Percentiles rank a stretch among this genome's conserved stretches.
Evolutionary conservation across 2,797 vertebrate species (phyloP).

Genomic region (Sphaeramia orbicularis): DNA sequence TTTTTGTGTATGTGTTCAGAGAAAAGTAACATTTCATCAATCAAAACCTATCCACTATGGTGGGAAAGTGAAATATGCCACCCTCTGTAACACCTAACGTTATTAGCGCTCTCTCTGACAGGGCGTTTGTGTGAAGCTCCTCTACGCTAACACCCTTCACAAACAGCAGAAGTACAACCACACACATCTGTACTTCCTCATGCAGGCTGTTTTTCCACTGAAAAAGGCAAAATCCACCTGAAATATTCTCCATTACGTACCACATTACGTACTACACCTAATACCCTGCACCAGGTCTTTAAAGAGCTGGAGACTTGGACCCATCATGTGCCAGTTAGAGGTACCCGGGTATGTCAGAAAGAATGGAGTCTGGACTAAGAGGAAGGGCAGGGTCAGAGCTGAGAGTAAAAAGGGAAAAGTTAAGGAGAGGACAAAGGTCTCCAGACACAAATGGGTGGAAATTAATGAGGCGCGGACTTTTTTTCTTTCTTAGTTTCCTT

Average conservation of each 20-base stretch:
- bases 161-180: constrained; percentile 19
- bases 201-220: constrained; percentile 5
- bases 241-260: background rate
- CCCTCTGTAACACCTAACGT: background rate
- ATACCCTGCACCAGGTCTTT: constrained; percentile 2
- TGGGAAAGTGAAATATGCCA: background rate
- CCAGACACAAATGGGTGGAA: constrained; percentile 10
- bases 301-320: constrained; percentile 24
- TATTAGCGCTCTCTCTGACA: background rate
- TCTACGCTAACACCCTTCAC: background rate
- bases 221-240: background rate
- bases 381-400: constrained; percentile 56
- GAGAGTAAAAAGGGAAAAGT: constrained; percentile 39
- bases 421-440: constrained; percentile 21
- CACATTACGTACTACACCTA: background rate
- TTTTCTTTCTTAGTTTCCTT: constrained; percentile 19
- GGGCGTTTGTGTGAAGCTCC: constrained; percentile 14
- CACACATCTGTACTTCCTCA: constrained; percentile 29
- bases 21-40: background rate
- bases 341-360: constrained; percentile 34
- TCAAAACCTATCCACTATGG: background rate
- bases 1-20: too few species aligned
- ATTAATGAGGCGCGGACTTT: background rate
- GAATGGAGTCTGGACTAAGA: constrained; percentile 29
- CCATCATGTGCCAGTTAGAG: too few species aligned